Conservation (phyloP, 2,888 invertebrate genomes). For the Epiblema foenella region DNA sequence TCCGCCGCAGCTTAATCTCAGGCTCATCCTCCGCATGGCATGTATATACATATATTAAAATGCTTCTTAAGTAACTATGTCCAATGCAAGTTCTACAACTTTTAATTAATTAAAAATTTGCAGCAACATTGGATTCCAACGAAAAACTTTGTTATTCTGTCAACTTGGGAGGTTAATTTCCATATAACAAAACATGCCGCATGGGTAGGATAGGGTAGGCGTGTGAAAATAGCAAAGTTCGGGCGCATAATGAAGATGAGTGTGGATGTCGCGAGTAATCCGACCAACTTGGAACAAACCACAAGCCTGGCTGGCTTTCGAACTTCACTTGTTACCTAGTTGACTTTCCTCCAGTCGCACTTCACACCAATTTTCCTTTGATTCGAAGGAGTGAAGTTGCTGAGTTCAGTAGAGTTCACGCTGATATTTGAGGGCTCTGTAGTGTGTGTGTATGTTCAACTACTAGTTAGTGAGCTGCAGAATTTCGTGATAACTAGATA, state of each 20-base stretch:
- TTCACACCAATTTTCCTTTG: constrained; percentile 42
- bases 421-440: neutral
- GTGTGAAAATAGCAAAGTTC: constrained; percentile 76
- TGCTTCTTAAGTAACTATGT: neutral
- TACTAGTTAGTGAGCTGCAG: neutral
- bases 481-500: neutral
- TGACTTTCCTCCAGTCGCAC: constrained; percentile 48
- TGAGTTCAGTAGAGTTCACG: constrained; percentile 12
- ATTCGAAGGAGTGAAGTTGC: constrained; percentile 31
- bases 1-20: no score
- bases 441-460: neutral
- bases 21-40: no score
- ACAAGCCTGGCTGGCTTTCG: constrained; percentile 54
- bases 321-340: constrained; percentile 54
- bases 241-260: constrained; percentile 80
- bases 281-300: constrained; percentile 73
- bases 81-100: neutral
- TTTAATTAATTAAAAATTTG: neutral
- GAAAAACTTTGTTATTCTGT: constrained; percentile 77
- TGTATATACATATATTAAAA: no score
- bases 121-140: constrained; percentile 45
- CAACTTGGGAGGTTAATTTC: constrained; percentile 74
- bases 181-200: constrained; percentile 72
- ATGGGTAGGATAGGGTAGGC: constrained; percentile 65
- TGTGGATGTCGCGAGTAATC: constrained; percentile 71